Conservation (phyloP, 2,113 vertebrate species). For the Notarius lentiginosus region DNA sequence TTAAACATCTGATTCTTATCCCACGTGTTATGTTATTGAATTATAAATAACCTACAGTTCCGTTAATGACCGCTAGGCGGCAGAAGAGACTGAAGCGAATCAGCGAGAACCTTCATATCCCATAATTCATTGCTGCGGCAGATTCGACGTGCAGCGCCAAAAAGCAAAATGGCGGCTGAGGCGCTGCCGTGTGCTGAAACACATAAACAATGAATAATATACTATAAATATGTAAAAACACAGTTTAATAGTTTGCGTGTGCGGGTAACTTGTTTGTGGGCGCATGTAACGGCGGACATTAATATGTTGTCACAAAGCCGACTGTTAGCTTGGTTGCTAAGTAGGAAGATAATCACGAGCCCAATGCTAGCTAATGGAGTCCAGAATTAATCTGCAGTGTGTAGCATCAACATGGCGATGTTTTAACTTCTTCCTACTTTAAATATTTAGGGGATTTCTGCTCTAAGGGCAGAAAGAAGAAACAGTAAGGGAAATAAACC, state of each 20-base stretch:
- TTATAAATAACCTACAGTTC: constrained; percentile 10
- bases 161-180: background rate
- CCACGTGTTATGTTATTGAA: background rate
- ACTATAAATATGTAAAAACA: background rate
- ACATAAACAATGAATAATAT: background rate
- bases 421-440: background rate
- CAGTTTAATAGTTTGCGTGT: background rate
- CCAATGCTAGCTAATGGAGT: background rate
- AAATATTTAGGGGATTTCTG: background rate
- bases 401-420: background rate
- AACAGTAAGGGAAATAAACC: background rate
- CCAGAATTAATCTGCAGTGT: background rate
- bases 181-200: background rate
- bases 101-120: background rate
- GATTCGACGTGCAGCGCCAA: background rate
- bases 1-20: background rate
- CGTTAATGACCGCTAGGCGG: constrained; percentile 39
- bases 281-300: background rate
- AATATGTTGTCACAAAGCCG: background rate
- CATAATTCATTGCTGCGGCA: constrained; percentile 17
- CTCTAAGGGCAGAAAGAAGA: background rate
- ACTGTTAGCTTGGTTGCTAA: background rate
- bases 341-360: background rate
- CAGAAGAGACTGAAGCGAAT: background rate
- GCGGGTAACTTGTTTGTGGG: background rate